Base-by-base conservation (phyloP, 2,888 invertebrate species). In the Gastracanthus pulcherrimus region DNA sequence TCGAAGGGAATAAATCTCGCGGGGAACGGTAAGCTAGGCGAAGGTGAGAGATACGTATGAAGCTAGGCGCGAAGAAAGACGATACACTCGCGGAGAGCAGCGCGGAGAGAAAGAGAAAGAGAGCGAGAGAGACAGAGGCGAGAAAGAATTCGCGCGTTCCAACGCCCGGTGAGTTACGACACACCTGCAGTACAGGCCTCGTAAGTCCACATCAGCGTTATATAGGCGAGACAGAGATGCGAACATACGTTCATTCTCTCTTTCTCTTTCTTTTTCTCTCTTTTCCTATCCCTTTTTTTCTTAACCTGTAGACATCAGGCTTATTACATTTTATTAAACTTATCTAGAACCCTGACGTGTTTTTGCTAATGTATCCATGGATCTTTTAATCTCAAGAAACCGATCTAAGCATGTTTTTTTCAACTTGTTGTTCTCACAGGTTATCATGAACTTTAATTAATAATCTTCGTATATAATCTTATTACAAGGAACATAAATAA, bases 91-190 rank as follows among this genome's bases (percentile, higher is more conserved):
- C 2, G 13, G 41, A 11, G 9, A 26, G 67, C 13, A 19, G 23
- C 38, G 38, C 26, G 7, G 60, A 41, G 60, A 70, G 60, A 60
- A 29, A 29, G 41, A 36, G 38, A 23, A 55, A 38, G 58, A 74
- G 38, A 11, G 34, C 23, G 55, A 36, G 29, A n/a, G 60, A 36
- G 55, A 34, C n/a, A 34, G 51, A 36, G 29, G 7, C 48, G 31
- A 34, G 64, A 72, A 66, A 66, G 69, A 80, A 80, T 75, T 69
- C 60, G 74, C 69, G 67, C 75, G 80, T 60, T 75, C 67, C 45
- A 67, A 62, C 69, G 69, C 45, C 74, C 62, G n/a, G 31, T 80
- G 55, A 80, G 34, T 80, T 80, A 80, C 76, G 80, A 80, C 80
- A 80, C 80, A 76, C 80, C 80, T 80, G 75, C 26, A 19, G 5